A percentile compares a stretch with the other conserved stretches of the same genome.
phyloP scores from a whole-genome alignment of 2,888 invertebrate species.

The Drosophila fungiperda region DNA sequence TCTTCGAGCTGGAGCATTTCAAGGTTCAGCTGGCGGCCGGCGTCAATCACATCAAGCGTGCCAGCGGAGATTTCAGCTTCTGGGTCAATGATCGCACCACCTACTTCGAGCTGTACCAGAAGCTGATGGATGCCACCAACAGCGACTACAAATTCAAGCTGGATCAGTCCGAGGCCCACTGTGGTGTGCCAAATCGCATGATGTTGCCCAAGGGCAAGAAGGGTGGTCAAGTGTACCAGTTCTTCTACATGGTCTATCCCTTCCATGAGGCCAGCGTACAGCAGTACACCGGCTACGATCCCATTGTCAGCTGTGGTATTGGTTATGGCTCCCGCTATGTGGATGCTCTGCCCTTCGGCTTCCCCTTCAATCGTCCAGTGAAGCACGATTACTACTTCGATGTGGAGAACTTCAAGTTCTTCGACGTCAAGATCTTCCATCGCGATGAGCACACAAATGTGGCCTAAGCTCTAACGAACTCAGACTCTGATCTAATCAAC shows the following conservation, averaged over 20 bases:
- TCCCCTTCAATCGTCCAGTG: conserved; percentile 90
- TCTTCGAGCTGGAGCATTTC: conserved; percentile 89
- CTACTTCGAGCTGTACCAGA: conserved; percentile 85
- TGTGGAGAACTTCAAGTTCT: conserved; percentile 89
- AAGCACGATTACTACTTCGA: conserved; percentile 87
- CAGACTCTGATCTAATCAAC: conserved; percentile 32
- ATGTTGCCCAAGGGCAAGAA: conserved; percentile 88
- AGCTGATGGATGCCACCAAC: conserved; percentile 85
- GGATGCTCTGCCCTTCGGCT: conserved; percentile 87
- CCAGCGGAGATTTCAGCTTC: conserved; percentile 89
- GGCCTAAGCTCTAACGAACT: conserved; percentile 76
- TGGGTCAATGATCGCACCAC: conserved; percentile 88
- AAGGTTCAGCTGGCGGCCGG: conserved; percentile 87
- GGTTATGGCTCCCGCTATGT: conserved; percentile 85
- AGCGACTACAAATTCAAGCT: conserved; percentile 85
- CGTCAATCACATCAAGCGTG: conserved; percentile 86
- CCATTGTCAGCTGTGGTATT: conserved; percentile 86
- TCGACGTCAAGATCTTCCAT: conserved; percentile 89
- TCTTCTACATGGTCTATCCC: conserved; percentile 88
- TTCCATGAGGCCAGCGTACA: conserved; percentile 85
- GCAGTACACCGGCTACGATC: conserved; percentile 86
- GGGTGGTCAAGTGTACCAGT: conserved; percentile 88
- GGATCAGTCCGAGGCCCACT: conserved; percentile 86
- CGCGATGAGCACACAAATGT: conserved; percentile 85
- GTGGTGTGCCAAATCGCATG: conserved; percentile 88